Base-by-base conservation (phyloP, 2,797 vertebrate species). In the Loris lydekkerianus region DNA sequence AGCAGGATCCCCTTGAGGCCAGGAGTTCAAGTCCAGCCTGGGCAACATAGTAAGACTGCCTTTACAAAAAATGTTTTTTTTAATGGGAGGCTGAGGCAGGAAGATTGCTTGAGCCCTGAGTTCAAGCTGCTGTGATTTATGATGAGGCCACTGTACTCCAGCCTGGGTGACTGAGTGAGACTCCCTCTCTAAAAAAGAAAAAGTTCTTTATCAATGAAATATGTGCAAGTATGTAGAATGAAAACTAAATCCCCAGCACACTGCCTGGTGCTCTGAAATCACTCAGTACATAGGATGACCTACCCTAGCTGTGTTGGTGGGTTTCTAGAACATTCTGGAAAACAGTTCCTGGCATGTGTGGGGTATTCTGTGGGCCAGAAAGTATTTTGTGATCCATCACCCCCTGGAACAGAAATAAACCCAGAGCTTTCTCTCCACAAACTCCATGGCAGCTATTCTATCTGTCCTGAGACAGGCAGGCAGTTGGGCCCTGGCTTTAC, bases 381-480 rank as follows among this genome's bases (percentile, higher is more conserved):
- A 73, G 37, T 37, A 13, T 29, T 61, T n/a, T 60, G 31, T 29
- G 21, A 58, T 10, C 40, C 53, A 0, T 27, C 8, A 27, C 3
- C 37, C 27, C 46, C 27, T 17, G 85, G n/a, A 40, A 13, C 77
- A 58, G n/a, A 11, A n/a, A 17, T 56, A 23, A 31, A 58, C 18
- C 2, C 10, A 29, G 58, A 58, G 46, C 31, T 40, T 25, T 3
- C 76, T 43, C 78, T 31, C 37, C 56, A 14, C 14, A 4, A 46
- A 60, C 53, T 69, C 34, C 3, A 3, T 31, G 56, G 5, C 37
- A 5, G 10, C 25, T 11, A 2, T 8, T 31, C 40, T 3, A 1
- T 83, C 34, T 0, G 0, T 31, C 14, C 17, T 0, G 0, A 11
- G 53, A 58, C 0, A 0, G 27, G 9, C 17, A 15, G 25, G 61